Evolutionary conservation across 2,113 vertebrate genomes (phyloP).

Genomic region (Sprattus sprattus): DNA sequence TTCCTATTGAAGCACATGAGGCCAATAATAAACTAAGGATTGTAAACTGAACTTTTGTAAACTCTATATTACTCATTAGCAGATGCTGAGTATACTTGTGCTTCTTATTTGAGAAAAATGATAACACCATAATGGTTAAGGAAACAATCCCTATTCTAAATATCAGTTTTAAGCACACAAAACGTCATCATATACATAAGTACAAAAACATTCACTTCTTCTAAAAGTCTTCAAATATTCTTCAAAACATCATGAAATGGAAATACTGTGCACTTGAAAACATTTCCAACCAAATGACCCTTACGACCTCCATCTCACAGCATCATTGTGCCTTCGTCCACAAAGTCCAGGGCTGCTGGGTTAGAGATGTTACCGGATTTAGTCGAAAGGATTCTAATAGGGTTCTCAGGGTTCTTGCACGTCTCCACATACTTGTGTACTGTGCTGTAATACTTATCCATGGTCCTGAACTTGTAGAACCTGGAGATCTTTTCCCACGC

Average conservation of each 20-base stretch:
- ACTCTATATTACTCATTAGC: too few species aligned
- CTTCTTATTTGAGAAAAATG: neutral
- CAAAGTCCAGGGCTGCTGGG: conserved; percentile 47
- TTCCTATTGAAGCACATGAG: neutral
- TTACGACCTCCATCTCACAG: neutral
- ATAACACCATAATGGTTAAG: neutral
- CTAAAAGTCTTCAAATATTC: too few species aligned
- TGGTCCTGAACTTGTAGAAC: conserved; percentile 55
- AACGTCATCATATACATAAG: too few species aligned
- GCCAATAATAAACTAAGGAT: too few species aligned
- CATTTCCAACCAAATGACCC: neutral
- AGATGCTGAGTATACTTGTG: neutral
- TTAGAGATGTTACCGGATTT: fast-evolving
- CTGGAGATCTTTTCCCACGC: conserved; percentile 73
- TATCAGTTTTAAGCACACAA: too few species aligned
- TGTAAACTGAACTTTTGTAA: too few species aligned
- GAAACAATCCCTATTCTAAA: too few species aligned
- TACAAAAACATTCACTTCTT: too few species aligned
- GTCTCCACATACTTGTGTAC: conserved; percentile 67
- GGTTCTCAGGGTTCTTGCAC: neutral
- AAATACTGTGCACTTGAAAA: neutral
- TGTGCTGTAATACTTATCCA: conserved; percentile 67
- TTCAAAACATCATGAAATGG: too few species aligned
- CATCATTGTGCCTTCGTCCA: conserved; percentile 50
- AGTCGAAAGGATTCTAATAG: fast-evolving